Evolutionary conservation across 2,113 vertebrate species (phyloP).

Genomic region (Tragelaphus strepsiceros): DNA sequence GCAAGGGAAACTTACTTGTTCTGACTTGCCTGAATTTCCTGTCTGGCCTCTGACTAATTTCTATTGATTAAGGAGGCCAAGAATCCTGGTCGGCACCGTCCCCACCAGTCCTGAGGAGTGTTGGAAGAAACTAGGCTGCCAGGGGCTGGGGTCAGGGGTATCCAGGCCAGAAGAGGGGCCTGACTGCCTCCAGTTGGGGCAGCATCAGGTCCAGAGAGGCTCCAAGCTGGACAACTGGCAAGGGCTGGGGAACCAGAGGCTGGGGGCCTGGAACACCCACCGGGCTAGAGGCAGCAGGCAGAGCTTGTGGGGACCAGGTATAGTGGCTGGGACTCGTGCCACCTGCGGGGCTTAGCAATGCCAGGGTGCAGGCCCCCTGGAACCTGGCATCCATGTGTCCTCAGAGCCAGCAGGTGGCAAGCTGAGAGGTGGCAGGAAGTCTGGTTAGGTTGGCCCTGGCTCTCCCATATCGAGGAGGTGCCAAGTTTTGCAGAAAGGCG

Average conservation of each 20-base stretch:
- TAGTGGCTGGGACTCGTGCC: not conserved
- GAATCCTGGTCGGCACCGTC: not conserved
- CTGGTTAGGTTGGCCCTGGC: not conserved
- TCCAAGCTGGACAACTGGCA: not conserved
- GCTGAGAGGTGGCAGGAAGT: not conserved
- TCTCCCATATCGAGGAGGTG: not conserved
- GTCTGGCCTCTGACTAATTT: not conserved
- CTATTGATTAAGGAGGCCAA: not conserved
- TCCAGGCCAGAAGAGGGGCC: not conserved
- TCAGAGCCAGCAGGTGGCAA: not conserved
- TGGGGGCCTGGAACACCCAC: too few species aligned
- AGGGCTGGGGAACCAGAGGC: not conserved
- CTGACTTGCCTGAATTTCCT: not conserved
- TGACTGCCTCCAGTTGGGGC: not conserved
- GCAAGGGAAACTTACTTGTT: not conserved
- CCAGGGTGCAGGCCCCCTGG: not conserved
- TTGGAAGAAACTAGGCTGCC: not conserved
- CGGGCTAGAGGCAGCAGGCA: not conserved
- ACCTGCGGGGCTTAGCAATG: not conserved
- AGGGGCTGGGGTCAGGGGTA: not conserved
- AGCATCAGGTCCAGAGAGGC: not conserved
- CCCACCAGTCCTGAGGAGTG: not conserved
- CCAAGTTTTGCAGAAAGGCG: not conserved
- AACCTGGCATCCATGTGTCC: not conserved
- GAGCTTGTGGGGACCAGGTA: not conserved